These are phyloP conservation scores for Oxytorus armatus DNA, from an alignment of 2,888 invertebrate genomes.

Conservation along the genomic window DNA sequence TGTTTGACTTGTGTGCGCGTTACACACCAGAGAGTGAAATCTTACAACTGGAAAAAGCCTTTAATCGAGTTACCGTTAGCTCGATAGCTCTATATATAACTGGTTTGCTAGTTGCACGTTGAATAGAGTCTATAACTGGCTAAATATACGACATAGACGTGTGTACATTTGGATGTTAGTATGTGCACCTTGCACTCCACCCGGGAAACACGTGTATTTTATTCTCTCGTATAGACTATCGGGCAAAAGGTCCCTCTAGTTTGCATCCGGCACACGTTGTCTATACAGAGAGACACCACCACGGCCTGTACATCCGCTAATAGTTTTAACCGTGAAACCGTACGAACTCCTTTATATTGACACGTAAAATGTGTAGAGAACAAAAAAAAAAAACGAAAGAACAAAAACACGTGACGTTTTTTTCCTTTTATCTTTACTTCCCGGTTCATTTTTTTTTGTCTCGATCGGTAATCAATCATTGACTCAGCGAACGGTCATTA, in stretches of 20 bases:
- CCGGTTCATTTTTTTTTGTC: slow-evolving; percentile 17
- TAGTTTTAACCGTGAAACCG: slow-evolving; percentile 76
- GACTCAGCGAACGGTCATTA: neutral
- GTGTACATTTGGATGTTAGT: neutral
- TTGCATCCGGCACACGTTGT: slow-evolving; percentile 62
- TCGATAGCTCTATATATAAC: slow-evolving; percentile 27
- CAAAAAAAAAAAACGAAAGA: neutral
- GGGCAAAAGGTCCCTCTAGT: slow-evolving; percentile 54
- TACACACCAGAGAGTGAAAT: slow-evolving; percentile 50
- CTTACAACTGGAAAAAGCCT: slow-evolving; percentile 66
- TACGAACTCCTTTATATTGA: slow-evolving; percentile 58
- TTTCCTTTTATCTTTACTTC: slow-evolving; percentile 38
- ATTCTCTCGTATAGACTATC: neutral
- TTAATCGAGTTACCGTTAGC: slow-evolving; percentile 64
- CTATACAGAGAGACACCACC: slow-evolving; percentile 30
- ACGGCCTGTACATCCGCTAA: slow-evolving; percentile 63
- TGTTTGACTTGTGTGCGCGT: slow-evolving; percentile 25
- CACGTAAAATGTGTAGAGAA: slow-evolving; percentile 32
- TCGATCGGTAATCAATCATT: neutral
- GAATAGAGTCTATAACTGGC: slow-evolving; percentile 28
- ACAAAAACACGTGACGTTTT: slow-evolving; percentile 51
- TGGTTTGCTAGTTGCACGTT: slow-evolving; percentile 23
- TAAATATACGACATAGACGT: neutral
- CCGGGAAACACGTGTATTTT: slow-evolving; percentile 49
- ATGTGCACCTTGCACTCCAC: slow-evolving; percentile 41